Percentiles rank a stretch among this genome's conserved stretches.
Evolutionary conservation across 1,140 invertebrate genomes (phyloP).

Genomic region (Zaprionus taronus): DNA sequence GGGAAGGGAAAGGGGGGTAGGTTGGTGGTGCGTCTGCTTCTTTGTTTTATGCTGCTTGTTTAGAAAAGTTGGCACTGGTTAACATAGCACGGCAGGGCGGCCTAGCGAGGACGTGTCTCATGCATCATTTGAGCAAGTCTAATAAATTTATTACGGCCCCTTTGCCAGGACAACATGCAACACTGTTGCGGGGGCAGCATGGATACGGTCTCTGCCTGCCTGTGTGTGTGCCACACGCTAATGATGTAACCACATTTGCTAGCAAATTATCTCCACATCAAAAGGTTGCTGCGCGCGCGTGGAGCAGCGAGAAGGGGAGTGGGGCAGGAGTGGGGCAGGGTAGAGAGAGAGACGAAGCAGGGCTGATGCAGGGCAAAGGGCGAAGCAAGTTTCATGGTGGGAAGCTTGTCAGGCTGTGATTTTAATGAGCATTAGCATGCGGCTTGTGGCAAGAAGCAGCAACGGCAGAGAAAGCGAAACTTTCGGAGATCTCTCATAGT

Average conservation of each 20-base stretch:
- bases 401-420: constrained; percentile 41
- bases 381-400: background rate
- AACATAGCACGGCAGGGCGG: constrained; percentile 39
- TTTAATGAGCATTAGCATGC: constrained; percentile 73
- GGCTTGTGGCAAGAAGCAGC: constrained; percentile 27
- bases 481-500: background rate
- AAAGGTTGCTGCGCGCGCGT: constrained; percentile 30
- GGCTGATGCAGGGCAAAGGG: too few relatives aligned
- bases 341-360: background rate
- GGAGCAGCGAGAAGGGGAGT: background rate
- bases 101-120: constrained; percentile 37
- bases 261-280: constrained; percentile 78
- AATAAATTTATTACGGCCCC: constrained; percentile 75
- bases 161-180: constrained; percentile 47
- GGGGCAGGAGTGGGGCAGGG: too few relatives aligned
- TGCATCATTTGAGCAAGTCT: constrained; percentile 76
- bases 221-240: constrained; percentile 58
- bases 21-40: constrained; percentile 25
- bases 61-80: constrained; percentile 35
- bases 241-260: constrained; percentile 81
- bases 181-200: background rate
- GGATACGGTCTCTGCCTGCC: background rate
- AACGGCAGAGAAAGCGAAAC: constrained; percentile 10
- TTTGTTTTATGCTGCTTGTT: constrained; percentile 61
- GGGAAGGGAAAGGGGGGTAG: background rate